Percentiles rank a stretch among this genome's conserved stretches.
Conservation (phyloP, 2,113 vertebrate genomes). For the Hyla sarda region DNA sequence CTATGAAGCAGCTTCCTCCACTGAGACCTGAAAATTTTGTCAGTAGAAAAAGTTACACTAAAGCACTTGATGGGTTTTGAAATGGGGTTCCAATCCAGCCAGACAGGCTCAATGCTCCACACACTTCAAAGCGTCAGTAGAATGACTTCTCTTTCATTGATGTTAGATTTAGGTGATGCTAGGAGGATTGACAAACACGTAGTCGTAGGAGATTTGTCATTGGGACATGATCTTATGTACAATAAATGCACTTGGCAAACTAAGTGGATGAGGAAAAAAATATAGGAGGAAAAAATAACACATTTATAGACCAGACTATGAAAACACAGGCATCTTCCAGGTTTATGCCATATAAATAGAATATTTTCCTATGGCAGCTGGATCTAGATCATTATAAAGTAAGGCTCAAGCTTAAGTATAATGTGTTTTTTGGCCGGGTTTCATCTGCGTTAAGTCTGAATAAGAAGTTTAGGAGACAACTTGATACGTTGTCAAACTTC, state of each 20-base stretch:
- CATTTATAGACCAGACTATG: not conserved
- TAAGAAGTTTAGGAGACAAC: slow-evolving; percentile 57
- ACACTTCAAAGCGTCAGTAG: slow-evolving; percentile 74
- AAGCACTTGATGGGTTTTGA: slow-evolving; percentile 83
- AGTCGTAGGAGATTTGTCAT: slow-evolving; percentile 15
- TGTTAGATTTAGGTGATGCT: slow-evolving; percentile 60
- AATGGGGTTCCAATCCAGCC: slow-evolving; percentile 75
- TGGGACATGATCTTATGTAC: slow-evolving; percentile 37
- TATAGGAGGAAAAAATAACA: slow-evolving; percentile 50
- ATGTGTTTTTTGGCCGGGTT: slow-evolving; percentile 51
- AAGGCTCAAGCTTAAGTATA: not conserved
- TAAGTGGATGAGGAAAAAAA: not conserved
- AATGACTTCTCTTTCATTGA: slow-evolving; percentile 69
- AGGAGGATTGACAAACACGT: slow-evolving; percentile 38
- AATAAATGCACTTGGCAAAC: slow-evolving; percentile 31
- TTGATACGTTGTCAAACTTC: slow-evolving; percentile 50
- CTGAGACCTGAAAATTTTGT: slow-evolving; percentile 80
- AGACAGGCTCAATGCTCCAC: slow-evolving; percentile 78
- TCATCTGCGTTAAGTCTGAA: slow-evolving; percentile 47
- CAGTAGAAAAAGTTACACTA: slow-evolving; percentile 77
- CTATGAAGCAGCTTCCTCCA: slow-evolving; percentile 76
- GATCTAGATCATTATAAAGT: slow-evolving; percentile 42
- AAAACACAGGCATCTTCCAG: slow-evolving; percentile 16
- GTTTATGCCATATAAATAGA: slow-evolving; percentile 31
- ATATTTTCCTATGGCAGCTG: slow-evolving; percentile 45